These are phyloP conservation scores for Acarapis woodi DNA, from an alignment of 1,140 invertebrate genomes.

Conservation along the genomic window DNA sequence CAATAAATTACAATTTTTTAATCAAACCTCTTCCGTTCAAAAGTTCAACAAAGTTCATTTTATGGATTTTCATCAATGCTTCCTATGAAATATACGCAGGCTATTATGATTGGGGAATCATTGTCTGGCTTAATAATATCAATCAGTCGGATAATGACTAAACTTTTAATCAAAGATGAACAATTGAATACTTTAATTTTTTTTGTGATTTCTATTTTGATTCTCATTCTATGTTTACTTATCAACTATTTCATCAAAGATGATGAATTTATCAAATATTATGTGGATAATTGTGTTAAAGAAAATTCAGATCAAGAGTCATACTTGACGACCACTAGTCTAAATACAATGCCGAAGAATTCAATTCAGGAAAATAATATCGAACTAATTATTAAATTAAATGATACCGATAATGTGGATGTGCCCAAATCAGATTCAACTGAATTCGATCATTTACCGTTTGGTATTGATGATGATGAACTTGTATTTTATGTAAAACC, in stretches of 20 bases:
- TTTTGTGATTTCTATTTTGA: constrained; percentile 40
- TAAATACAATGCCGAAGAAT: not conserved
- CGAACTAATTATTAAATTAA: not conserved
- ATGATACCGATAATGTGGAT: not conserved
- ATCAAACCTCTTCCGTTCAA: no score
- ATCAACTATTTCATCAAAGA: constrained; percentile 36
- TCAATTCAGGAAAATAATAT: not conserved
- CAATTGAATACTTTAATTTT: constrained; percentile 51
- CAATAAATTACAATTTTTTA: not conserved
- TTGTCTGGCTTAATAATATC: constrained; percentile 58
- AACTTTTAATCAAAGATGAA: constrained; percentile 33
- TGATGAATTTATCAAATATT: constrained; percentile 51
- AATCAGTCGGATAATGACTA: constrained; percentile 46
- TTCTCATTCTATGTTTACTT: constrained; percentile 38
- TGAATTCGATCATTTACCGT: constrained; percentile 9
- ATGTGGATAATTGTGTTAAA: constrained; percentile 37
- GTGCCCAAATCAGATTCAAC: constrained; percentile 8
- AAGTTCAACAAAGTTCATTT: constrained; percentile 75
- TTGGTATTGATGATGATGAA: constrained; percentile 11
- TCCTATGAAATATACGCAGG: constrained; percentile 57
- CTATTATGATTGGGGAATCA: constrained; percentile 76
- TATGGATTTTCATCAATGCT: constrained; percentile 76
- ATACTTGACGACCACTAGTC: not conserved
- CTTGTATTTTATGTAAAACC: constrained; percentile 6
- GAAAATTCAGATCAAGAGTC: not conserved